A percentile compares a stretch with the other conserved stretches of the same genome.
Evolutionary conservation across 2,888 invertebrate genomes (phyloP).

Genomic region (Craniophora ligustri): DNA sequence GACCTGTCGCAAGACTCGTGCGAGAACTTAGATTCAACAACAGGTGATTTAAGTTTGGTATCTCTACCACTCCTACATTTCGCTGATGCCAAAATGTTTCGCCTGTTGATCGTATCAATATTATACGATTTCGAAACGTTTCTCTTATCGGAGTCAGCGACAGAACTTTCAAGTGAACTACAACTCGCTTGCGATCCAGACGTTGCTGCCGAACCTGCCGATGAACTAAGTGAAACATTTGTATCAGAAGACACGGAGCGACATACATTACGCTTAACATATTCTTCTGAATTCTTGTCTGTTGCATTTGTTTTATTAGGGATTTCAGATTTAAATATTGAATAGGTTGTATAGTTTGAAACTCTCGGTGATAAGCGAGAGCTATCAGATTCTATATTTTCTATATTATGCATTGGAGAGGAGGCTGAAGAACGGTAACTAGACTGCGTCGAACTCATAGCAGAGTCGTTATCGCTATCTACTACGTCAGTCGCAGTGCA

Average conservation of each 20-base stretch:
- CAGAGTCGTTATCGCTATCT: constrained; percentile 96
- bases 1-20: constrained; percentile 88
- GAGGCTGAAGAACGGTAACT: constrained; percentile 93
- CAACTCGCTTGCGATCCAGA: constrained; percentile 93
- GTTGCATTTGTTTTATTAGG: constrained; percentile 70
- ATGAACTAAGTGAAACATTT: constrained; percentile 91
- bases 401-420: constrained; percentile 92
- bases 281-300: constrained; percentile 78
- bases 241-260: constrained; percentile 92
- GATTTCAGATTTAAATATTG: constrained; percentile 81
- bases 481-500: constrained; percentile 86
- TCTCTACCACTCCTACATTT: constrained; percentile 95
- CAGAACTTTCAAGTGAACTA: constrained; percentile 90
- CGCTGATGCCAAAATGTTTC: constrained; percentile 95
- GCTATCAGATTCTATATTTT: constrained; percentile 87
- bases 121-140: constrained; percentile 93
- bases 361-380: constrained; percentile 86
- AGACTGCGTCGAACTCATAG: constrained; percentile 95
- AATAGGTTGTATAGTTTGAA: constrained; percentile 78
- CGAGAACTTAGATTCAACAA: constrained; percentile 92
- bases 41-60: constrained; percentile 91
- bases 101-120: constrained; percentile 94
- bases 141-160: constrained; percentile 89
- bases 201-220: constrained; percentile 91
- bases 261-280: constrained; percentile 89